Percentiles rank a stretch among this genome's conserved stretches.
These are phyloP conservation scores for Tonatia bakeri DNA, from an alignment of 2,113 vertebrate species.

Conservation along the genomic window DNA sequence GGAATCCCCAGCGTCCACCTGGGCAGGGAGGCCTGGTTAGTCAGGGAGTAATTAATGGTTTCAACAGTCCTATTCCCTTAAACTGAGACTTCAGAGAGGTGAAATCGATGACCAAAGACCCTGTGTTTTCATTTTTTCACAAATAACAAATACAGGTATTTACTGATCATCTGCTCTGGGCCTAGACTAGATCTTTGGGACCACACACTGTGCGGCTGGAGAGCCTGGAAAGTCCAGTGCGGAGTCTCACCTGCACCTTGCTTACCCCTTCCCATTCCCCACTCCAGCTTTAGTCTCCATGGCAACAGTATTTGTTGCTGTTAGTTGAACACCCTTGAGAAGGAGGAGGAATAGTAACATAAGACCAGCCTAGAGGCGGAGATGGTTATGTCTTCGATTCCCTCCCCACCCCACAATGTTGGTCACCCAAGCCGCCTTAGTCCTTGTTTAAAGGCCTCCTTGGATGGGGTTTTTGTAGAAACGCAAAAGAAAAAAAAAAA, in stretches of 20 bases:
- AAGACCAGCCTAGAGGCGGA: neutral
- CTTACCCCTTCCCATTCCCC: neutral
- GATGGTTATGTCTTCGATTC: neutral
- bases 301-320: neutral
- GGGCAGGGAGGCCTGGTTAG: neutral
- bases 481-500: neutral
- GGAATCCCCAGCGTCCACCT: accelerated
- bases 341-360: accelerated
- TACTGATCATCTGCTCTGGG: neutral
- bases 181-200: neutral
- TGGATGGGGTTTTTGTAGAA: neutral
- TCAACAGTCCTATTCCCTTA: neutral
- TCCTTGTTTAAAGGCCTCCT: neutral
- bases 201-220: neutral
- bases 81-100: neutral
- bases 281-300: neutral
- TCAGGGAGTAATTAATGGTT: neutral
- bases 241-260: neutral
- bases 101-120: neutral
- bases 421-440: neutral
- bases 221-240: neutral
- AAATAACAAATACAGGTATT: neutral
- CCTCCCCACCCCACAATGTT: accelerated
- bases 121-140: neutral
- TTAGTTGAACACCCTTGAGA: neutral